Base-by-base conservation (phyloP, 53 echinoderm and acorn worm genomes). In the Arbacia lixula region DNA sequence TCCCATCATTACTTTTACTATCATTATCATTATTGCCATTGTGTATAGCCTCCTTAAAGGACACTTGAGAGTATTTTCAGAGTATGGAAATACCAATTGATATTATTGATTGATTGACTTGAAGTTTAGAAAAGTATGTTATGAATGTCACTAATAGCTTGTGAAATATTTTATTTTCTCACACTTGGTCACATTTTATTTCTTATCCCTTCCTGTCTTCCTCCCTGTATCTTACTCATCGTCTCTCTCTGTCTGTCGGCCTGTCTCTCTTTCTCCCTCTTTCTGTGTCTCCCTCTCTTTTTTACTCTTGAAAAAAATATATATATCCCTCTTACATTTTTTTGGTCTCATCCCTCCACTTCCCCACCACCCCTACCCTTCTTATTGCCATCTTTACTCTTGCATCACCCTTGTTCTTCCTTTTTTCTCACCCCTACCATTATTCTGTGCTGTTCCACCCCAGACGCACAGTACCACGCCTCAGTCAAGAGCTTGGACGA, bases 401-500 rank as follows among this genome's bases (percentile, higher is more conserved):
- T 64, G 3, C 36, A 11, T 63, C 33, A 34, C 63, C 38, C n/a
- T 36, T 24, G 0, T 66, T 57, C 32, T 64, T 46, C 30, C 41
- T 25, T 0, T 17, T 30, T 20, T 39, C 51, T 53, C 21, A 43
- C 21, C 33, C 35, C 46, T 34, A n/a, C n/a, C 17, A 21, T n/a
- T n/a, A n/a, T n/a, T n/a, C n/a, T n/a, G n/a, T n/a, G n/a, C n/a
- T n/a, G n/a, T n/a, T n/a, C n/a, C n/a, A n/a, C n/a, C n/a, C n/a
- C 52, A 94, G 95, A 91, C 34, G 37, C 69, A 26, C 86, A 69
- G 32, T 94, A 92, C 64, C 71, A 84, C 31, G 81, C 63, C 49
- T 72, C 84, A 0, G 85, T 94, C 26, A 57, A 66, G 4, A 55
- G 61, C 4, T 71, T 94, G 41, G 95, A 94, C 6, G 89, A 90